These are phyloP conservation scores for Bombycilla garrulus DNA, from an alignment of 2,113 vertebrate species.

Conservation along the genomic window DNA sequence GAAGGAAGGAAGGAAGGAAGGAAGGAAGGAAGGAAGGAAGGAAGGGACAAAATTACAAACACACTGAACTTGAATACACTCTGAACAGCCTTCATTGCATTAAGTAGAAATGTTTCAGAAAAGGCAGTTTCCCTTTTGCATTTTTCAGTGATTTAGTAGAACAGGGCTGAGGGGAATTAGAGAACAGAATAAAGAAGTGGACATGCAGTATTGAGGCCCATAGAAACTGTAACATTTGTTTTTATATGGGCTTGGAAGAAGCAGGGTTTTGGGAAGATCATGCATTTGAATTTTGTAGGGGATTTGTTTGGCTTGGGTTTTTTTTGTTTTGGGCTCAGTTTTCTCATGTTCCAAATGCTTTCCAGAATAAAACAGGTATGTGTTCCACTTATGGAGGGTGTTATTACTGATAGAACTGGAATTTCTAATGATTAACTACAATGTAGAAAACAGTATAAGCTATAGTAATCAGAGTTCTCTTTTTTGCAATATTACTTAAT, in stretches of 20 bases:
- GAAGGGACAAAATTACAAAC: background rate
- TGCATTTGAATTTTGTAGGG: background rate
- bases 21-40: too few species aligned
- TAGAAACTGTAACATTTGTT: background rate
- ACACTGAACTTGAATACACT: background rate
- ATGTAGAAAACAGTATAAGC: background rate
- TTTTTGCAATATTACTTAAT: background rate
- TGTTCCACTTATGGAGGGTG: background rate
- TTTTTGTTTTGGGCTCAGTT: background rate
- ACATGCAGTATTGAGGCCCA: background rate
- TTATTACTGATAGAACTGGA: background rate
- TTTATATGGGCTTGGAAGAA: background rate
- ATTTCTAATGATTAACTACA: background rate
- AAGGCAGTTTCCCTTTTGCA: background rate
- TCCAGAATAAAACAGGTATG: background rate
- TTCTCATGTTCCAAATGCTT: background rate
- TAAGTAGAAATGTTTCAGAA: background rate
- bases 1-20: background rate
- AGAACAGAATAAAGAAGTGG: background rate
- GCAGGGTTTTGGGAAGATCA: fast-evolving
- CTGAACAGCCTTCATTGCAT: background rate
- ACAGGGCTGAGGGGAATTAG: background rate
- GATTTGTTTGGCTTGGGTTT: background rate
- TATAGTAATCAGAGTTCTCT: background rate
- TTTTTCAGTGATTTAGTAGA: background rate